These are phyloP conservation scores for Sparidentex hasta DNA, from an alignment of 2,797 vertebrate species.

Conservation along the genomic window DNA sequence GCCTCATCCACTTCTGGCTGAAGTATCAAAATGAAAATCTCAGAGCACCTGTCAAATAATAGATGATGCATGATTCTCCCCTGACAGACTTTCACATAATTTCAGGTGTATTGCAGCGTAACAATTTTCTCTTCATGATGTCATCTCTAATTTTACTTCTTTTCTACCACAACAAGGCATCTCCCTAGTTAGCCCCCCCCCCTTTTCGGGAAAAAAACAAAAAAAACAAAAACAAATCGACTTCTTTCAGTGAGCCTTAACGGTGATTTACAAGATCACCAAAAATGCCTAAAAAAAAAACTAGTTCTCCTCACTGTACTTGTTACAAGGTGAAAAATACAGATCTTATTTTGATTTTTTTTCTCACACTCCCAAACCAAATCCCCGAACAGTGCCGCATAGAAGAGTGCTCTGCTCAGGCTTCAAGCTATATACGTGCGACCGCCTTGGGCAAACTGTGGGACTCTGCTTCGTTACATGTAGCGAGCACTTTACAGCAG, in stretches of 20 bases:
- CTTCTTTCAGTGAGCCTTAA: slow-evolving; percentile 4
- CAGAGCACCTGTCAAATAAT: slow-evolving; percentile 24
- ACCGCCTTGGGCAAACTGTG: slow-evolving; percentile 51
- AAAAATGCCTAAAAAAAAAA: slow-evolving; percentile 19
- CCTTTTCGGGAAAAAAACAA: no score
- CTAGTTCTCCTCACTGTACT: slow-evolving; percentile 16
- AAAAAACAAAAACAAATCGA: no score
- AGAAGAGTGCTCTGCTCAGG: slow-evolving; percentile 45
- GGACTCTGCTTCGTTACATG: slow-evolving; percentile 40
- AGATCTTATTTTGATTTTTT: slow-evolving; percentile 13
- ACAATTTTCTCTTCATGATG: background rate
- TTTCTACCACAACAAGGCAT: background rate
- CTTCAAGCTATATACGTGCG: slow-evolving; percentile 52
- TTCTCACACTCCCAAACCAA: slow-evolving; percentile 47
- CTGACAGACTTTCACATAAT: background rate
- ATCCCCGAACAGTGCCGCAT: slow-evolving; percentile 42
- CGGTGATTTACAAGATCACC: slow-evolving; percentile 20
- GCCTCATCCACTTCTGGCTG: slow-evolving; percentile 48
- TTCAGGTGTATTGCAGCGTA: background rate
- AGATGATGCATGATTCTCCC: background rate
- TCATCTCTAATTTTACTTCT: background rate
- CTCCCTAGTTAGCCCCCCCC: no score
- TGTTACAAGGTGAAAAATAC: slow-evolving; percentile 34
- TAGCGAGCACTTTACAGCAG: slow-evolving; percentile 23
- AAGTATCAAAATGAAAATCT: slow-evolving; percentile 36